Conservation (phyloP, 2,797 vertebrate genomes). For the Takifugu rubripes region DNA sequence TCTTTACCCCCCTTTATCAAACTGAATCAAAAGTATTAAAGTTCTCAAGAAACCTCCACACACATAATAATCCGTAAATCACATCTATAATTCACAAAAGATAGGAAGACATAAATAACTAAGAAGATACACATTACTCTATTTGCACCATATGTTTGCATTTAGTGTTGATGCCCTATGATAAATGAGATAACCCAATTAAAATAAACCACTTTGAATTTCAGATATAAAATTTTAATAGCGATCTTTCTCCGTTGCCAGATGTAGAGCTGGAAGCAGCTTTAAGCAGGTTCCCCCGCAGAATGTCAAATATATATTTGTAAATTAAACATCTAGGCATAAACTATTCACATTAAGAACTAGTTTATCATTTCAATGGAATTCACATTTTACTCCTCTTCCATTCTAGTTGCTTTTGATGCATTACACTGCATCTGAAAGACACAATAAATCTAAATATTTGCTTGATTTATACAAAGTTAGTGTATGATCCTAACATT, state of each 20-base stretch:
- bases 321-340: slow-evolving; percentile 66
- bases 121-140: not conserved
- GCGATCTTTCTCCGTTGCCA: slow-evolving; percentile 56
- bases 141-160: slow-evolving; percentile 11
- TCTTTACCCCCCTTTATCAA: not conserved
- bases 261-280: slow-evolving; percentile 41
- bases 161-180: slow-evolving; percentile 7
- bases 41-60: not conserved
- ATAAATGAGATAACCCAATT: slow-evolving; percentile 31
- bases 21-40: not conserved
- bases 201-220: slow-evolving; percentile 40
- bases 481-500: no score
- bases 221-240: slow-evolving; percentile 56
- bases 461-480: no score
- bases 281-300: slow-evolving; percentile 30
- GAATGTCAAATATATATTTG: slow-evolving; percentile 56
- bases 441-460: no score
- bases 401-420: slow-evolving; percentile 2
- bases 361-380: slow-evolving; percentile 51
- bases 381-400: slow-evolving; percentile 31
- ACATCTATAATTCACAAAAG: slow-evolving; percentile 2
- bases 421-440: not conserved
- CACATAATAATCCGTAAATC: not conserved
- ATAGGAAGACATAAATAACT: no score
- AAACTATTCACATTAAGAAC: slow-evolving; percentile 64